Evolutionary conservation across 2,797 vertebrate genomes (phyloP).

Genomic region (Pelochelys cantorii): DNA sequence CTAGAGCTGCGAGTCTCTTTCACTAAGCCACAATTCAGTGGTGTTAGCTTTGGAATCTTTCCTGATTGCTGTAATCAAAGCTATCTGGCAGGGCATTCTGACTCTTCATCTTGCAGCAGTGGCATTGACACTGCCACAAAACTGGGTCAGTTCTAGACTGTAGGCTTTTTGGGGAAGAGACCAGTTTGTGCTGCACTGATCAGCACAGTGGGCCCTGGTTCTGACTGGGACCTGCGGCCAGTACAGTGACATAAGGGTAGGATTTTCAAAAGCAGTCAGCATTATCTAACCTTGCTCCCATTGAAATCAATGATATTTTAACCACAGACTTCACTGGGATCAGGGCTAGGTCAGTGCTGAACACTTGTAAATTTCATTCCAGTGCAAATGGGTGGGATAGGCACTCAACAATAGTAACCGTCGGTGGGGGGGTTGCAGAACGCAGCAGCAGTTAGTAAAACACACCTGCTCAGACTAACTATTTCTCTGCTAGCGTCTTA

Average conservation of each 20-base stretch:
- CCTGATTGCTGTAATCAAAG: background rate
- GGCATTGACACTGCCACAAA: background rate
- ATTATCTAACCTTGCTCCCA: background rate
- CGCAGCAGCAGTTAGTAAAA: background rate
- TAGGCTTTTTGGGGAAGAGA: background rate
- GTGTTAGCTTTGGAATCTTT: background rate
- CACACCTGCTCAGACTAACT: background rate
- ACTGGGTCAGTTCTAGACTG: background rate
- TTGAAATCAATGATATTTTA: background rate
- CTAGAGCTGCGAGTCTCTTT: background rate
- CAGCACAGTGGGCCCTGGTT: background rate
- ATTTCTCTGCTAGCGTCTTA: background rate
- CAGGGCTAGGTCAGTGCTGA: background rate
- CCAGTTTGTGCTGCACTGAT: background rate
- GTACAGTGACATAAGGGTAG: rapidly evolving
- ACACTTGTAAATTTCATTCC: background rate
- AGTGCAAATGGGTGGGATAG: background rate
- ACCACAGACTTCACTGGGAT: background rate
- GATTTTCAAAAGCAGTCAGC: background rate
- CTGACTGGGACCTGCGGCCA: background rate
- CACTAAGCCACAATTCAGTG: background rate
- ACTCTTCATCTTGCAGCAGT: background rate
- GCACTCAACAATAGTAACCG: background rate
- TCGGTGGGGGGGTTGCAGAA: background rate
- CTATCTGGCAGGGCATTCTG: background rate